A percentile compares a stretch with the other conserved stretches of the same genome.
Conservation (phyloP, 2,797 vertebrate genomes). For the Tragopan temminckii region DNA sequence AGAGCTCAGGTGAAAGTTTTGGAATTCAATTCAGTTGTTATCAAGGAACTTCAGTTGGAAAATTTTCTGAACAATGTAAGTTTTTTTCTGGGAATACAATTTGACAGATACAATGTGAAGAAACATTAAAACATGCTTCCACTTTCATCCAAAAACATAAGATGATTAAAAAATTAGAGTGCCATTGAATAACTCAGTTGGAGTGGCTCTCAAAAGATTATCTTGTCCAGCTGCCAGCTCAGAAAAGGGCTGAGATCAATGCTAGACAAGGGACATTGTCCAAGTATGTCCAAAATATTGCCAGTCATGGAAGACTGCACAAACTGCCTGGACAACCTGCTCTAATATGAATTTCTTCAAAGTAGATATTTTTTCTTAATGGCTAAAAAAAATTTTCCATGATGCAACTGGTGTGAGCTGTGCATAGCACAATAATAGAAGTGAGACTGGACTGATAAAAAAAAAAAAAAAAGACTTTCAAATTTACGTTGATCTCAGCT, state of each 20-base stretch:
- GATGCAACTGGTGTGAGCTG: neutral
- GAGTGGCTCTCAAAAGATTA: neutral
- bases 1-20: neutral
- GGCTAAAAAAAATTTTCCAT: neutral
- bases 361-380: neutral
- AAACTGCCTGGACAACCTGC: neutral
- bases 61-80: neutral
- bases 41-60: neutral
- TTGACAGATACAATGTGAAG: neutral
- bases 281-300: neutral
- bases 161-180: neutral
- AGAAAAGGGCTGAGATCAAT: neutral
- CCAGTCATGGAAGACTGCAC: neutral
- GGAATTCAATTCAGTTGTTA: neutral
- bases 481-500: neutral
- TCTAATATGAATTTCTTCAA: neutral
- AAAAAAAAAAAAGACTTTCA: neutral
- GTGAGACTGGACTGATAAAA: neutral
- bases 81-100: neutral
- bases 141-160: neutral
- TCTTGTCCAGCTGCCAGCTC: neutral
- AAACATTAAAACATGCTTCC: neutral
- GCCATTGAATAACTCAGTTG: neutral
- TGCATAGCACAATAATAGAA: neutral
- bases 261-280: neutral